Conservation (phyloP, 2,113 vertebrate genomes). For the Triplophysa dalaica region DNA sequence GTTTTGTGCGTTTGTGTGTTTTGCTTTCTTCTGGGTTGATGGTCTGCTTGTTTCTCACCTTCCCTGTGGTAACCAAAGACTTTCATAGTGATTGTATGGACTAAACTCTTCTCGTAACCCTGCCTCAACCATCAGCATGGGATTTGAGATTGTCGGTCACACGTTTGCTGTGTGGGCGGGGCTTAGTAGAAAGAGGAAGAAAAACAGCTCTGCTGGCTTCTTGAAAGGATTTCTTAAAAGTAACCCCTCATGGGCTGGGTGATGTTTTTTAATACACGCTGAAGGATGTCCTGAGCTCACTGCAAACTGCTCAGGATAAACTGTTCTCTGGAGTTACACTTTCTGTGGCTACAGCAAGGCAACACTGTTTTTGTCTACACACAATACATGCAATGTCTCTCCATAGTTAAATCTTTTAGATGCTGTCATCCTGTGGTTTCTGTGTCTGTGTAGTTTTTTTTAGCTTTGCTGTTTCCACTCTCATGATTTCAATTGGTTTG, state of each 20-base stretch:
- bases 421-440: conserved; percentile 45
- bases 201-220: conserved; percentile 77
- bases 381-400: conserved; percentile 24
- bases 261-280: conserved; percentile 84
- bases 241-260: conserved; percentile 79
- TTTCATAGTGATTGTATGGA: conserved; percentile 77
- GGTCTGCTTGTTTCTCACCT: conserved; percentile 58
- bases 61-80: conserved; percentile 80
- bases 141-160: conserved; percentile 18
- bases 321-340: conserved; percentile 49
- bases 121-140: conserved; percentile 51
- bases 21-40: conserved; percentile 43
- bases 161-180: conserved; percentile 62
- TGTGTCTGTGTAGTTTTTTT: conserved; percentile 56
- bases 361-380: conserved; percentile 33
- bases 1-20: conserved; percentile 5
- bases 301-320: conserved; percentile 81
- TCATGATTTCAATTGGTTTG: conserved; percentile 50
- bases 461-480: conserved; percentile 60
- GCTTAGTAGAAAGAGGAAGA: conserved; percentile 63
- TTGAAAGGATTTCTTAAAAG: conserved; percentile 75
- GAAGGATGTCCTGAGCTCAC: conserved; percentile 83
- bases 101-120: conserved; percentile 59
- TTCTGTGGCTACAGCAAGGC: conserved; percentile 33
- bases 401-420: conserved; percentile 12